Evolutionary conservation across 2,797 vertebrate genomes (phyloP), one percentile per base, ranked within the genome.

Genomic region (Craterocephalus amniculus): DNA sequence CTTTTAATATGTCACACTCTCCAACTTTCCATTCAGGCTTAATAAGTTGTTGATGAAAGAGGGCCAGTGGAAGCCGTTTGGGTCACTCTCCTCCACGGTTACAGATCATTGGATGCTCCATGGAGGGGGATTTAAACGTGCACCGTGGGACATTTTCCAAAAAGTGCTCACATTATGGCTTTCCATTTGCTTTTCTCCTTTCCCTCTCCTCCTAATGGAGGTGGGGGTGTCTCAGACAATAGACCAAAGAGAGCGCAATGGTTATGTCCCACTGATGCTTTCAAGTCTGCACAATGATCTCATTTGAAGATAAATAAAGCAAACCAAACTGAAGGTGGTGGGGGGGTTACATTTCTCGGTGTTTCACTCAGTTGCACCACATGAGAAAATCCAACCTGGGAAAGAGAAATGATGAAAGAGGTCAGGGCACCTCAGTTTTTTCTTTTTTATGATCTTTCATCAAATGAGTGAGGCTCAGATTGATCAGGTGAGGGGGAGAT

Each of bases 1-100:
- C 20, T 6, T 76, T 60, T 52, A 36, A 57, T 45, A 52, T 70
- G 64, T 78, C 29, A 34, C 76, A n/a, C 64, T 62, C 74, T 78
- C 65, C 12, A 20, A 85, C 62, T 85, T 86, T 88, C 84, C 84
- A 80, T 79, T 81, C 73, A 75, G 78, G 78, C 84, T 89, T 87
- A 83, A 86, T 88, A 85, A 83, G 84, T 88, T 87, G 34, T 67
- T 87, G 86, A 92, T 91, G 86, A 88, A 84, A 85, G 74, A 71
- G 63, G 43, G 74, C 60, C 38, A 58, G 57, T 55, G 35, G 76
- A 85, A 83, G 84, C 69, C 45, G 80, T 85, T 88, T 77, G 62
- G 72, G 79, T 79, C 83, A 74, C 72, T 75, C 76, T 78, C 68
- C 57, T 77, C 73, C 36, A 6, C 79, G 76, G 91, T 84, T 83